Conservation (phyloP, 2,113 vertebrate genomes). For the Lucifuga dentata region DNA sequence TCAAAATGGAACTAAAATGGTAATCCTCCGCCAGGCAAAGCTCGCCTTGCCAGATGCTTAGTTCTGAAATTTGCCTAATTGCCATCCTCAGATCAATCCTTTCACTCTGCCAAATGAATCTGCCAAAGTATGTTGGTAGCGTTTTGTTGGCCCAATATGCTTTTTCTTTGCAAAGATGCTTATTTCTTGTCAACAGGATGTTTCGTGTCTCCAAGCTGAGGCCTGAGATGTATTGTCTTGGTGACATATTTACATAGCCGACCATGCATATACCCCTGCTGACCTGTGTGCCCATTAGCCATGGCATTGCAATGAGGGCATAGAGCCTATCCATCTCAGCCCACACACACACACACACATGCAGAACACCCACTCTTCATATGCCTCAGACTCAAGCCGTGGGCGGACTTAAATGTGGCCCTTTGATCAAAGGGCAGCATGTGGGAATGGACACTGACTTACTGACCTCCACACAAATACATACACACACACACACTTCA, state of each 20-base stretch:
- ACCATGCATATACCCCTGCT: slow-evolving; percentile 45
- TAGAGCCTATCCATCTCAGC: slow-evolving; percentile 55
- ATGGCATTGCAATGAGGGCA: slow-evolving; percentile 36
- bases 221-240: slow-evolving; percentile 30
- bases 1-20: slow-evolving; percentile 73
- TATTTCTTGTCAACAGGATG: background rate
- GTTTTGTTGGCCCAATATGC: slow-evolving; percentile 61
- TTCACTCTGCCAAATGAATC: slow-evolving; percentile 64
- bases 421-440: slow-evolving; percentile 68
- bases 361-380: slow-evolving; percentile 60
- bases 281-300: slow-evolving; percentile 65
- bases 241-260: slow-evolving; percentile 36
- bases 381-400: slow-evolving; percentile 63
- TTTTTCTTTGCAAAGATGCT: slow-evolving; percentile 36
- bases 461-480: slow-evolving; percentile 40
- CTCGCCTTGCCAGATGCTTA: slow-evolving; percentile 76
- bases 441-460: slow-evolving; percentile 63
- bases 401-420: slow-evolving; percentile 69
- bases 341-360: slow-evolving; percentile 38
- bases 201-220: slow-evolving; percentile 15
- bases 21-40: slow-evolving; percentile 72
- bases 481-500: slow-evolving; percentile 19
- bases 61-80: slow-evolving; percentile 79
- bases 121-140: slow-evolving; percentile 62
- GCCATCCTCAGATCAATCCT: slow-evolving; percentile 73